phyloP scores from a whole-genome alignment of 2,888 invertebrate genomes.

The Drosophila anomalipes region DNA sequence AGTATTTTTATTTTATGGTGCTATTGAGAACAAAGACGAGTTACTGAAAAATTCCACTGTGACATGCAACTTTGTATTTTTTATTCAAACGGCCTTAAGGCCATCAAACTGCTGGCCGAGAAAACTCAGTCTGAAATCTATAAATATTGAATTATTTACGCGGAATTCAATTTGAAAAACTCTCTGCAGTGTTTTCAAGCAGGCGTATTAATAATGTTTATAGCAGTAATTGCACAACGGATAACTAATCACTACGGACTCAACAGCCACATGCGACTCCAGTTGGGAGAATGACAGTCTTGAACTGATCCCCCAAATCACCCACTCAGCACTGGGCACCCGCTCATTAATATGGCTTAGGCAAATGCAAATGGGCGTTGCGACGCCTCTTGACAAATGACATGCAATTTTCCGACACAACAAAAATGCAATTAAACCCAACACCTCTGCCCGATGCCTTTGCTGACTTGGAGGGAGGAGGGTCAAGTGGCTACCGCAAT shows the following conservation, averaged over 20 bases:
- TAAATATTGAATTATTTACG: conserved; percentile 1
- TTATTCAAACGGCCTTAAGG: conserved; percentile 1
- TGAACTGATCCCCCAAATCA: conserved; percentile 24
- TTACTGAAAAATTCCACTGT: conserved; percentile 1
- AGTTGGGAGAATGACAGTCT: neutral
- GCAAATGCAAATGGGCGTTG: conserved; percentile 72
- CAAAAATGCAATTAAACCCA: conserved; percentile 74
- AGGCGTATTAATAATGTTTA: conserved; percentile 8
- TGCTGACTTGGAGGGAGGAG: neutral
- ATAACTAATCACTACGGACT: conserved; percentile 22
- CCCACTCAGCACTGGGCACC: conserved; percentile 19
- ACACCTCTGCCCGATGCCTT: conserved; percentile 47
- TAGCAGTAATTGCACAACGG: neutral
- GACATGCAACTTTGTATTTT: conserved; percentile 13
- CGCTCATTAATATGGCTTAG: conserved; percentile 78
- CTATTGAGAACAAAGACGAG: conserved; percentile 10
- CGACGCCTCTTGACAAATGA: conserved; percentile 70
- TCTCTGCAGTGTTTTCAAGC: neutral
- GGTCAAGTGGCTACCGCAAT: conserved; percentile 22
- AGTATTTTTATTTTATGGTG: conserved; percentile 11
- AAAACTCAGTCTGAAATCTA: neutral
- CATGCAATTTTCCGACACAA: conserved; percentile 73
- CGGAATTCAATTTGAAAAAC: neutral
- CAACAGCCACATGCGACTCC: conserved; percentile 6
- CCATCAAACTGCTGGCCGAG: neutral